phyloP scores from a whole-genome alignment of 1,140 invertebrate genomes.

The Trypoxylus dichotomus region DNA sequence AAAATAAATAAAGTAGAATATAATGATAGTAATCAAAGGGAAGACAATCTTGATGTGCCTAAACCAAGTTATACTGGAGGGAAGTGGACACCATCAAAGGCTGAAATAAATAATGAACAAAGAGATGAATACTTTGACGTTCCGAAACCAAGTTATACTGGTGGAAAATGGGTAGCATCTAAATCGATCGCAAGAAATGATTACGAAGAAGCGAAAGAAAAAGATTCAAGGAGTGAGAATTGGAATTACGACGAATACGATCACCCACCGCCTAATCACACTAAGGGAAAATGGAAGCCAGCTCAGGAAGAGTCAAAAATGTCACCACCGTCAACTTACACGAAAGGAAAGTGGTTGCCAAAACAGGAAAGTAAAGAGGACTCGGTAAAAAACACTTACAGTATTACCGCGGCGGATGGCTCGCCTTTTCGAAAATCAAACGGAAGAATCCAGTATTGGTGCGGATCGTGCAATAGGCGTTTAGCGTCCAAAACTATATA shows the following conservation, averaged over 20 bases:
- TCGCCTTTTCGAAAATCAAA: slow-evolving; percentile 47
- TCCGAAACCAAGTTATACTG: slow-evolving; percentile 55
- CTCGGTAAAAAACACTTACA: slow-evolving; percentile 34
- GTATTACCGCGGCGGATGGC: slow-evolving; percentile 25
- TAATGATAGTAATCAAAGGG: background rate
- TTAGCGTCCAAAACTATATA: slow-evolving; percentile 72
- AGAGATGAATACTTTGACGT: slow-evolving; percentile 40
- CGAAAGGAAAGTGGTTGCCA: slow-evolving; percentile 70
- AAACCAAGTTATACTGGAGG: slow-evolving; percentile 47
- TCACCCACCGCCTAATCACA: slow-evolving; percentile 62
- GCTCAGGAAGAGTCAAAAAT: slow-evolving; percentile 48
- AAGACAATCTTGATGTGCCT: slow-evolving; percentile 33
- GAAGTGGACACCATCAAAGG: slow-evolving; percentile 49
- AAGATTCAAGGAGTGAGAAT: slow-evolving; percentile 55
- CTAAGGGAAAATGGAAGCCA: slow-evolving; percentile 60
- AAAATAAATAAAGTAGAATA: slow-evolving; percentile 11
- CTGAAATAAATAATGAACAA: background rate
- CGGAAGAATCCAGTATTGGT: slow-evolving; percentile 71
- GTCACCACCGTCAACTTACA: slow-evolving; percentile 64
- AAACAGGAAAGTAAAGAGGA: background rate
- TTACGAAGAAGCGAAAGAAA: slow-evolving; percentile 51
- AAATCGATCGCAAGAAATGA: slow-evolving; percentile 33
- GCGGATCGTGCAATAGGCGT: slow-evolving; percentile 73
- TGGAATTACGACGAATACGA: slow-evolving; percentile 47
- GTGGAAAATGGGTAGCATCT: slow-evolving; percentile 57